These are phyloP conservation scores for Rhagonycha fulva DNA, from an alignment of 2,888 invertebrate species.

Conservation along the genomic window DNA sequence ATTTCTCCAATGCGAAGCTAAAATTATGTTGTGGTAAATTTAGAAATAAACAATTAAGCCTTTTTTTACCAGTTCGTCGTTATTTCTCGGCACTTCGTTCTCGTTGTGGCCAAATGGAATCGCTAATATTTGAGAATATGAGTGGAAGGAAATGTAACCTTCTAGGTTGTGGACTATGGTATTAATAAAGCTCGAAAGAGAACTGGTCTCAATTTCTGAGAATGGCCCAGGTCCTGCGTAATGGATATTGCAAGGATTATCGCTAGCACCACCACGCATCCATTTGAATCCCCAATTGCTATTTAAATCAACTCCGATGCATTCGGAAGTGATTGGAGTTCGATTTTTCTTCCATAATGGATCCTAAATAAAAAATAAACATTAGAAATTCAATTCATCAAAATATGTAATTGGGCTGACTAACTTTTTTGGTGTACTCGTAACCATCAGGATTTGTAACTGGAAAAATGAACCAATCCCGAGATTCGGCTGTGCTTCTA, in stretches of 20 bases:
- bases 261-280: slow-evolving; percentile 57
- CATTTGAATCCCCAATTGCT: background rate
- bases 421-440: slow-evolving; percentile 59
- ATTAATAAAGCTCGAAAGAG: slow-evolving; percentile 60
- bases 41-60: background rate
- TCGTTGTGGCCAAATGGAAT: slow-evolving; percentile 71
- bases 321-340: slow-evolving; percentile 63
- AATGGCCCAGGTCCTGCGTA: slow-evolving; percentile 71
- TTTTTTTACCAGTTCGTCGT: slow-evolving; percentile 60
- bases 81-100: slow-evolving; percentile 61
- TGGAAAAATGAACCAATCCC: slow-evolving; percentile 78
- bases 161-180: slow-evolving; percentile 57
- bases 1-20: slow-evolving; percentile 10
- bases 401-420: background rate
- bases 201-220: slow-evolving; percentile 69
- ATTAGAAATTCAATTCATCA: background rate
- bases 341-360: slow-evolving; percentile 56
- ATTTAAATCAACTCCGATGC: slow-evolving; percentile 62
- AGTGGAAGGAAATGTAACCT: slow-evolving; percentile 74
- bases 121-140: slow-evolving; percentile 71
- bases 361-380: background rate
- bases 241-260: slow-evolving; percentile 62
- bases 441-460: slow-evolving; percentile 77
- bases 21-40: background rate
- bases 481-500: slow-evolving; percentile 63